Base-by-base conservation (phyloP, 2,113 vertebrate species). In the Puntigrus tetrazona region DNA sequence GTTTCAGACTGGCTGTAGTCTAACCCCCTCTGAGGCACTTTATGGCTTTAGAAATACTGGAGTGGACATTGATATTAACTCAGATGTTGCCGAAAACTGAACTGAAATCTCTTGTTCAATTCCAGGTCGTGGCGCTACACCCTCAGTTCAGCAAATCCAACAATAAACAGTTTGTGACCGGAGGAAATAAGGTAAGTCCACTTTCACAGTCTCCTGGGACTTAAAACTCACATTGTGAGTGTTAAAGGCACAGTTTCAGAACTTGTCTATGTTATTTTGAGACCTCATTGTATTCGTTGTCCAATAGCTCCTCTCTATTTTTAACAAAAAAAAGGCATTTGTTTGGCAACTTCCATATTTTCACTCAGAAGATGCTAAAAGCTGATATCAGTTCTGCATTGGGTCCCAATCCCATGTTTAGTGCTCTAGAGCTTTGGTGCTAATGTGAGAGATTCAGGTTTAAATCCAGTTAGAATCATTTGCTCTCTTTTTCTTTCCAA, bases 91-190 rank as follows among this genome's bases (percentile, higher is more conserved):
- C 1, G n/a, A 14, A 73, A 43, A 73, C 78, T 67, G 43, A 81
- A 47, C 41, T 25, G 25, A 76, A 76, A 63, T 63, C n/a, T 74
- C 5, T 43, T 55, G 0, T 63, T 90, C 20, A 86, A 75, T 80
- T 84, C 11, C 85, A 95, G 94, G 93, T 95, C 84, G 93, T 99
- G 86, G 97, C 97, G 1, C 92, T 99, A 85, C 96, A 99, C 84
- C 98, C 98, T 81, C 96, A 96, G 72, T 99, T 98, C 82, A 94
- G 96, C 92, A 96, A 93, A 91, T 97, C 97, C 14, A 97, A 96
- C 93, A 96, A 94, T 94, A 99, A 98, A 91, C 97, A 99, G 86
- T 99, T 99, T 94, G 97, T 99, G 90, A 98, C 97, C 0, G 98
- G 98, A 81, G 97, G 97, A 38, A 99, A 97, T 92, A 99, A 98